Percentiles rank a stretch among this genome's conserved stretches.
Conservation (phyloP, 2,113 vertebrate species). For the Zosterops japonicus region DNA sequence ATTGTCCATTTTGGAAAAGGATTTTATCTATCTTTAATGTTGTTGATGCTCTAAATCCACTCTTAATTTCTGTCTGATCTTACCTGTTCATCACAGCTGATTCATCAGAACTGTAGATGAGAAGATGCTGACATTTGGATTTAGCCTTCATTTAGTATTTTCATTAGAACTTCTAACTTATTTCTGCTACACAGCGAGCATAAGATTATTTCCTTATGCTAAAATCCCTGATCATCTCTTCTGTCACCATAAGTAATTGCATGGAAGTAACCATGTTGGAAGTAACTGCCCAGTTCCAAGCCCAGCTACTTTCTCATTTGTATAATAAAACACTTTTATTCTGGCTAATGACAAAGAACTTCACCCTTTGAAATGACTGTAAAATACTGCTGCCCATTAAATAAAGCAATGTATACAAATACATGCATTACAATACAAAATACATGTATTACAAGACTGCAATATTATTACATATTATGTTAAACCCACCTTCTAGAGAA, state of each 20-base stretch:
- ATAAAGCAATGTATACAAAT: neutral
- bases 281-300: neutral
- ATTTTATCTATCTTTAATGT: neutral
- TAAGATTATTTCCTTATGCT: neutral
- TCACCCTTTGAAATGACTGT: neutral
- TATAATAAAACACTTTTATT: neutral
- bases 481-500: neutral
- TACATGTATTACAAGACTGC: too few species aligned
- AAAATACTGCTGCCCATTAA: neutral
- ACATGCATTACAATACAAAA: neutral
- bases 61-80: neutral
- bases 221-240: neutral
- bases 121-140: fast-evolving
- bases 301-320: neutral
- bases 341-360: neutral
- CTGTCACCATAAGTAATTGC: neutral
- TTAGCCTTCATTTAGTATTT: neutral
- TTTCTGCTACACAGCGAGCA: neutral
- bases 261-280: neutral
- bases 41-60: neutral
- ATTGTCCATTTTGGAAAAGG: neutral
- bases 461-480: fast-evolving
- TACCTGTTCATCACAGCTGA: neutral
- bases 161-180: neutral
- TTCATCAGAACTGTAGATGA: neutral